phyloP scores from a whole-genome alignment of 2,888 invertebrate species.

The Serrognathus titanus region DNA sequence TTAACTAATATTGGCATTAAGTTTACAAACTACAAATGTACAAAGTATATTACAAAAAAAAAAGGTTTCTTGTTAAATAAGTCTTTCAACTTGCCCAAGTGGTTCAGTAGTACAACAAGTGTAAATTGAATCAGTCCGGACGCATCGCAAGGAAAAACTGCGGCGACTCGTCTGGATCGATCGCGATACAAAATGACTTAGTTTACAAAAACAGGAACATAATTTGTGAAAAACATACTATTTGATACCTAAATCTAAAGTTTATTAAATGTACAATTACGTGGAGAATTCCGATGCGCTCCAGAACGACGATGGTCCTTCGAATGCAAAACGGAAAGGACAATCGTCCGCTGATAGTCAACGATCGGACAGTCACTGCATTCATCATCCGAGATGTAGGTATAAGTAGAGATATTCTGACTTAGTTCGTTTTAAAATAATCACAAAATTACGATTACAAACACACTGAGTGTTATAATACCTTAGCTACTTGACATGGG shows the following conservation, averaged over 20 bases:
- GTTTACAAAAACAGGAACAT: slow-evolving; percentile 50
- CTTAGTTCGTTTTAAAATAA: slow-evolving; percentile 34
- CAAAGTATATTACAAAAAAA: slow-evolving; percentile 49
- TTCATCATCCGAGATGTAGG: neutral
- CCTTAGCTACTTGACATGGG: slow-evolving; percentile 35
- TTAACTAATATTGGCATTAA: slow-evolving; percentile 44
- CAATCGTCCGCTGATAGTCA: neutral
- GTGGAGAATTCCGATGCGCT: neutral
- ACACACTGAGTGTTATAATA: slow-evolving; percentile 28
- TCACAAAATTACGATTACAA: slow-evolving; percentile 31
- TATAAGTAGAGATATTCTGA: slow-evolving; percentile 25
- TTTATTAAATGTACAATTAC: slow-evolving; percentile 31
- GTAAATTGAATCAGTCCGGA: slow-evolving; percentile 19
- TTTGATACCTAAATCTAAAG: slow-evolving; percentile 35
- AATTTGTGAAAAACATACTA: slow-evolving; percentile 43
- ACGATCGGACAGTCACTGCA: too few relatives aligned
- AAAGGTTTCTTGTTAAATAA: slow-evolving; percentile 41
- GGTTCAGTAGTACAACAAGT: slow-evolving; percentile 44
- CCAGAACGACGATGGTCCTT: neutral
- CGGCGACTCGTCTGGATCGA: too few relatives aligned
- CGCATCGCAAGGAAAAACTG: slow-evolving; percentile 2
- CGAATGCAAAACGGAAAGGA: slow-evolving; percentile 2
- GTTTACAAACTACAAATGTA: slow-evolving; percentile 42
- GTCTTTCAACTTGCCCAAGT: slow-evolving; percentile 46
- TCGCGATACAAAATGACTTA: slow-evolving; percentile 43